A percentile compares a stretch with the other conserved stretches of the same genome.
Conservation (phyloP, 2,113 vertebrate species). For the Trinectes maculatus region DNA sequence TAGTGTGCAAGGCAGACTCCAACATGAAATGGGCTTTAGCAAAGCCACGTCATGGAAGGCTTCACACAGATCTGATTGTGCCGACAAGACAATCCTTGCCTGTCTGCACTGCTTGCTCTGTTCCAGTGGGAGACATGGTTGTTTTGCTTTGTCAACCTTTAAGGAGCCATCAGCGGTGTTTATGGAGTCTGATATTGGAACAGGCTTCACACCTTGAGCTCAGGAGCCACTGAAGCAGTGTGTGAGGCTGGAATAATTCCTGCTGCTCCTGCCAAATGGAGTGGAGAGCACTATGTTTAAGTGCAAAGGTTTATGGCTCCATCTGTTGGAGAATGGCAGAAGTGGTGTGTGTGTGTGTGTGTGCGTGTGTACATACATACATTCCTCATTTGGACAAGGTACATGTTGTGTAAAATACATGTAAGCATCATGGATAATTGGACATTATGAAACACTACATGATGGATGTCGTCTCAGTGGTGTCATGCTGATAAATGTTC, state of each 20-base stretch:
- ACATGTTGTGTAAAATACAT: too few species aligned
- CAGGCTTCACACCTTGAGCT: constrained; percentile 43
- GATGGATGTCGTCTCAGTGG: too few species aligned
- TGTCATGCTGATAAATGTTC: too few species aligned
- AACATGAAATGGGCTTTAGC: background rate
- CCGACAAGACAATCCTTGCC: background rate
- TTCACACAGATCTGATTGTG: constrained; percentile 16
- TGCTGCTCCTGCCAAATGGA: constrained; percentile 30
- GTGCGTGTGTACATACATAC: background rate
- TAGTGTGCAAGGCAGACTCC: background rate
- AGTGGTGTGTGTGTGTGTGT: constrained; percentile 20
- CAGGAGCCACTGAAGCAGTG: constrained; percentile 26
- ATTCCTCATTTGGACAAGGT: background rate
- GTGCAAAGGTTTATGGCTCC: constrained; percentile 70
- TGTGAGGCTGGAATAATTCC: constrained; percentile 42
- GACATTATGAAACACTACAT: too few species aligned
- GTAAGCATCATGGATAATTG: too few species aligned
- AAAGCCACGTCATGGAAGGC: constrained; percentile 2
- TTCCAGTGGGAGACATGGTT: constrained; percentile 31
- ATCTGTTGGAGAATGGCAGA: constrained; percentile 70
- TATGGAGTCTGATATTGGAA: constrained; percentile 54
- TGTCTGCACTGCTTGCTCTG: constrained; percentile 26
- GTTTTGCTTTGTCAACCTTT: constrained; percentile 49
- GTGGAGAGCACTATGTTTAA: constrained; percentile 1
- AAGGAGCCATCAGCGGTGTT: constrained; percentile 38